A percentile compares a stretch with the other conserved stretches of the same genome.
Evolutionary conservation across 2,888 invertebrate genomes (phyloP).

Genomic region (Polyploca ridens): DNA sequence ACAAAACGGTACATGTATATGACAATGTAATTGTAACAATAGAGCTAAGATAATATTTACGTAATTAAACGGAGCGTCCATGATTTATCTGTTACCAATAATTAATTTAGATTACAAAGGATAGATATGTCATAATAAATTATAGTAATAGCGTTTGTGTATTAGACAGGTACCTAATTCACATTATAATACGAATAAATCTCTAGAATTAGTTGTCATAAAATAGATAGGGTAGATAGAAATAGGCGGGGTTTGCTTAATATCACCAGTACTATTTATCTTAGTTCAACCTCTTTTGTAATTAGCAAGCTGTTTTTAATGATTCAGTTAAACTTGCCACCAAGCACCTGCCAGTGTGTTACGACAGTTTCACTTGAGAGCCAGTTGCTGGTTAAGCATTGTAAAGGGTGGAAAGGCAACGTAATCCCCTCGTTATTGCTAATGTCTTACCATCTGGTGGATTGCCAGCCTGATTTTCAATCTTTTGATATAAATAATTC

Average conservation of each 20-base stretch:
- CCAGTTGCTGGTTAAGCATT: too few relatives aligned
- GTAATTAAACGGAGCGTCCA: neutral
- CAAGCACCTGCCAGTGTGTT: too few relatives aligned
- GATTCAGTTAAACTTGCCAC: too few relatives aligned
- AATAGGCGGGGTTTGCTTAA: neutral
- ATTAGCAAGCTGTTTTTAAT: too few relatives aligned
- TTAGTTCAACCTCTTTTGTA: too few relatives aligned
- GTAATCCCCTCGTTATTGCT: too few relatives aligned
- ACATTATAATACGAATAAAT: neutral
- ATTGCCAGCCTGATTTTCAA: too few relatives aligned
- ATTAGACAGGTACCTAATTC: constrained; percentile 5
- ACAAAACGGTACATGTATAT: neutral
- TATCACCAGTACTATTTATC: too few relatives aligned
- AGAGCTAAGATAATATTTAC: neutral
- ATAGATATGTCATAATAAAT: neutral
- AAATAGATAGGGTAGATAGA: neutral
- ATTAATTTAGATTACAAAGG: constrained; percentile 1
- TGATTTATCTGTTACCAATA: neutral
- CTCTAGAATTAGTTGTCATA: neutral
- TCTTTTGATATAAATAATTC: too few relatives aligned
- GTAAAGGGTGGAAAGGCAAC: too few relatives aligned
- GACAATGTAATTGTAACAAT: neutral
- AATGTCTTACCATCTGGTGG: too few relatives aligned
- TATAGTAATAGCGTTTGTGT: neutral
- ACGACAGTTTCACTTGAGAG: too few relatives aligned